Percentiles rank a stretch among this genome's conserved stretches.
These are phyloP conservation scores for Brachymystax lenok DNA, from an alignment of 2,797 vertebrate species.

Conservation along the genomic window DNA sequence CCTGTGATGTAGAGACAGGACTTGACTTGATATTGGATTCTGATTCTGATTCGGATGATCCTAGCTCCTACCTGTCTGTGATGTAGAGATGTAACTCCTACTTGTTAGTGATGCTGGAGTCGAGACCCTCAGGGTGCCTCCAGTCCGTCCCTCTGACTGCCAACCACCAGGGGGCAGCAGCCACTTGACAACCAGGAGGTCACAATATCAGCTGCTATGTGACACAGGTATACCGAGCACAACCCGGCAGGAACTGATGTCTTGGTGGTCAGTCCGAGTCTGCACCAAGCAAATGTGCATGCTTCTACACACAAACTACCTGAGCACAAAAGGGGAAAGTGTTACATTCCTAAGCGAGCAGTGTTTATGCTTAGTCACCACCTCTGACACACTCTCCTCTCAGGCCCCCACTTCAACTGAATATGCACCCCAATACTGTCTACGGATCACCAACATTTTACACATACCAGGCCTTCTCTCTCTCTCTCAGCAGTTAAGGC, in stretches of 20 bases:
- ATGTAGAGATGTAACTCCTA: conserved; percentile 20
- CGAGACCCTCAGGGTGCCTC: conserved; percentile 89
- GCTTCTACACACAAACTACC: background rate
- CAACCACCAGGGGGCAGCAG: conserved; percentile 97
- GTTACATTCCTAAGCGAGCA: background rate
- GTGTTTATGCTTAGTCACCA: background rate
- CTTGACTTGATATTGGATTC: too few relatives aligned
- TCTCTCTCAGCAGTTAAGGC: too few relatives aligned
- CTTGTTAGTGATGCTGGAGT: conserved; percentile 73
- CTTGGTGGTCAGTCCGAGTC: background rate
- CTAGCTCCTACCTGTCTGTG: background rate
- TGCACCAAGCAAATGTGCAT: background rate
- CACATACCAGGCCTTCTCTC: background rate
- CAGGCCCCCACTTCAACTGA: background rate
- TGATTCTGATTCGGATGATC: too few relatives aligned
- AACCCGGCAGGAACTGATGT: background rate
- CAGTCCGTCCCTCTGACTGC: conserved; percentile 93
- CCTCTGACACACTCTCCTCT: background rate
- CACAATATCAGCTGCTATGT: conserved; percentile 7
- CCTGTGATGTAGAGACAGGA: too few relatives aligned
- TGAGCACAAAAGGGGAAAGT: background rate
- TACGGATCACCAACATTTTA: background rate
- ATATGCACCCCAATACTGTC: background rate
- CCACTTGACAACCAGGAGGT: conserved; percentile 78
- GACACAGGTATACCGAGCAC: background rate